Conservation (phyloP, 2,888 invertebrate species). For the Netelia inedita region DNA sequence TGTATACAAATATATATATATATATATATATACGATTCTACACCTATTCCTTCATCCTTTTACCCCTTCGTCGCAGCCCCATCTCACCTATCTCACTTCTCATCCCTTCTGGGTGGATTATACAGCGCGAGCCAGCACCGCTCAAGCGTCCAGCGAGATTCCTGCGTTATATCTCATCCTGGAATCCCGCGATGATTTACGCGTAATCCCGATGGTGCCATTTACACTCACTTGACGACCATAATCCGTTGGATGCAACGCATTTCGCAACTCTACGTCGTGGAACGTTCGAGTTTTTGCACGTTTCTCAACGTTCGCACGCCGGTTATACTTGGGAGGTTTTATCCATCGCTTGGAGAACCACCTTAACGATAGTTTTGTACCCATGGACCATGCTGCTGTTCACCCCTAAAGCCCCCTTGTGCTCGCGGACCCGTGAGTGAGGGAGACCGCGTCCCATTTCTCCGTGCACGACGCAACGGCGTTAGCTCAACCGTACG, state of each 20-base stretch:
- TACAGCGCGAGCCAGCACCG: constrained; percentile 5
- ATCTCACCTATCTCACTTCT: constrained; percentile 20
- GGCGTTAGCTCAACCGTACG: constrained; percentile 23
- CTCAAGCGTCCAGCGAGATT: constrained; percentile 41
- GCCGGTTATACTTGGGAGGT: no score
- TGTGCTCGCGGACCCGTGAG: background rate
- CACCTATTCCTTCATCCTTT: constrained; percentile 23
- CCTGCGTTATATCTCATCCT: background rate
- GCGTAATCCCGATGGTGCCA: constrained; percentile 76
- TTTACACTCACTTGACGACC: constrained; percentile 78
- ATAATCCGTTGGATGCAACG: constrained; percentile 71
- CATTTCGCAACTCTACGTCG: constrained; percentile 67
- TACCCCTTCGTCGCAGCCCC: background rate
- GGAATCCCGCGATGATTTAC: constrained; percentile 76
- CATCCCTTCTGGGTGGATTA: background rate
- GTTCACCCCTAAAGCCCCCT: no score
- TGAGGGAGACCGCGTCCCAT: constrained; percentile 20
- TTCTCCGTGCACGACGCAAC: background rate
- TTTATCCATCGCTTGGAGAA: background rate
- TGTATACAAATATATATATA: constrained; percentile 10
- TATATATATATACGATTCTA: background rate
- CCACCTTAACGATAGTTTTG: constrained; percentile 36
- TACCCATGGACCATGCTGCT: background rate
- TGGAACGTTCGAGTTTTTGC: constrained; percentile 25
- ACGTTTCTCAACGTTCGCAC: no score